Percentiles rank a stretch among this genome's conserved stretches.
phyloP scores from a whole-genome alignment of 64 coral and sea anemone species.

The Acropora yongei region DNA sequence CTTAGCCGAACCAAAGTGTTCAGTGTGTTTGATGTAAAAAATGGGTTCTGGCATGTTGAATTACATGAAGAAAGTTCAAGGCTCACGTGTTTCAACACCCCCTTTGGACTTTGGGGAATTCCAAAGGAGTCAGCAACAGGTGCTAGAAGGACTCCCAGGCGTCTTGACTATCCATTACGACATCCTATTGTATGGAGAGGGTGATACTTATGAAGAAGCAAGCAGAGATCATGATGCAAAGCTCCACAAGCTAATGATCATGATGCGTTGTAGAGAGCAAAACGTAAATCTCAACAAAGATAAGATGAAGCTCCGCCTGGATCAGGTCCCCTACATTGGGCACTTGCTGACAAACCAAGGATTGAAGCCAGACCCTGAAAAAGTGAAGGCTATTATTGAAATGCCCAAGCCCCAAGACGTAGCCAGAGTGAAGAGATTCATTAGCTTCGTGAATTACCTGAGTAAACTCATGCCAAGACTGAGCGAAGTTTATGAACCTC shows the following conservation, averaged over 20 bases:
- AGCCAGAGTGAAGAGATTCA: not conserved
- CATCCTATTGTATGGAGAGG: conserved; percentile 15
- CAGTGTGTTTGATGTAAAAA: not conserved
- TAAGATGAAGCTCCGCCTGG: not conserved
- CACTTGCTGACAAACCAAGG: conserved; percentile 4
- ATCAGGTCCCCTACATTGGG: conserved; percentile 33
- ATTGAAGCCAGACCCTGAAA: conserved; percentile 25
- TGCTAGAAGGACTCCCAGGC: not conserved
- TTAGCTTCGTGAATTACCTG: conserved; percentile 19
- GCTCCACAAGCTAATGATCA: not conserved
- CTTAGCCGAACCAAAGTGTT: conserved; percentile 41
- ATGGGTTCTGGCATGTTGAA: conserved; percentile 27
- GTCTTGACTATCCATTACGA: not conserved
- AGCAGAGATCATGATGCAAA: not conserved
- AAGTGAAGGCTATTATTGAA: conserved; percentile 2
- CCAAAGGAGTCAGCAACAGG: not conserved
- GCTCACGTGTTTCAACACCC: conserved; percentile 34
- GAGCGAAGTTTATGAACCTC: conserved; percentile 31
- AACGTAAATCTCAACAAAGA: not conserved
- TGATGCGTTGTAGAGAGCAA: not conserved
- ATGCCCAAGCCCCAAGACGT: conserved; percentile 17
- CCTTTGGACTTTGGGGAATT: conserved; percentile 15
- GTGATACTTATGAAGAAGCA: not conserved
- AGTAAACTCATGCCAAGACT: conserved; percentile 21
- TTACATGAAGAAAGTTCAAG: not conserved